Evolutionary conservation across 2,888 invertebrate genomes (phyloP).

Genomic region (Scaptomyza reducta): DNA sequence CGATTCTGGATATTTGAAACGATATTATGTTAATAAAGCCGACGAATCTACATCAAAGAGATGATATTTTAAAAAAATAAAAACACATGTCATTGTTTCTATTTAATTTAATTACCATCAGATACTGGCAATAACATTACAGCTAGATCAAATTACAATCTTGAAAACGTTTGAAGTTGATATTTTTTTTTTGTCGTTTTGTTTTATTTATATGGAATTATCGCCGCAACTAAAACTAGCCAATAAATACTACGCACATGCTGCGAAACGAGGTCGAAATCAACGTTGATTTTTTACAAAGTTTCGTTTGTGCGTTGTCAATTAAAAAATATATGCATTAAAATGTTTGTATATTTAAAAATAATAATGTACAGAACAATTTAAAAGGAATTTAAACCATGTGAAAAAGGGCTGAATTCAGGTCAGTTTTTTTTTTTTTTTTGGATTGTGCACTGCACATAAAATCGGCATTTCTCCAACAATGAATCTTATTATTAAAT

Average conservation of each 20-base stretch:
- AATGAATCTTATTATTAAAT: constrained; percentile 26
- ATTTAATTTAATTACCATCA: constrained; percentile 69
- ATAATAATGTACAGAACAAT: constrained; percentile 52
- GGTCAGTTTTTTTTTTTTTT: constrained; percentile 1
- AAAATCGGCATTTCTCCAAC: constrained; percentile 25
- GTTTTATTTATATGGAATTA: constrained; percentile 54
- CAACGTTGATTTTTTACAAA: constrained; percentile 1
- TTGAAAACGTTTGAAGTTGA: constrained; percentile 48
- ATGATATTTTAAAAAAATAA: constrained; percentile 15
- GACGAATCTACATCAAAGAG: constrained; percentile 29
- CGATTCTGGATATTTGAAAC: not conserved
- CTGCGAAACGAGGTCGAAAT: constrained; percentile 19
- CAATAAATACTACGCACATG: constrained; percentile 52
- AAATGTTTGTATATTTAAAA: constrained; percentile 13
- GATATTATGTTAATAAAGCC: not conserved
- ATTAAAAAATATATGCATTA: constrained; percentile 16
- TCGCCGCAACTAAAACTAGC: constrained; percentile 57
- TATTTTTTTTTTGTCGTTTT: constrained; percentile 29
- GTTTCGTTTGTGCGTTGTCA: constrained; percentile 43
- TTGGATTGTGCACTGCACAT: constrained; percentile 57
- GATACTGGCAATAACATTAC: constrained; percentile 73
- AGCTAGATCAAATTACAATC: constrained; percentile 61
- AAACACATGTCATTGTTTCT: constrained; percentile 45
- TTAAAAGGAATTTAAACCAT: constrained; percentile 45
- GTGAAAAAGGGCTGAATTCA: constrained; percentile 33